Evolutionary conservation across 2,888 invertebrate species (phyloP).

Genomic region (Dorcus hopei): DNA sequence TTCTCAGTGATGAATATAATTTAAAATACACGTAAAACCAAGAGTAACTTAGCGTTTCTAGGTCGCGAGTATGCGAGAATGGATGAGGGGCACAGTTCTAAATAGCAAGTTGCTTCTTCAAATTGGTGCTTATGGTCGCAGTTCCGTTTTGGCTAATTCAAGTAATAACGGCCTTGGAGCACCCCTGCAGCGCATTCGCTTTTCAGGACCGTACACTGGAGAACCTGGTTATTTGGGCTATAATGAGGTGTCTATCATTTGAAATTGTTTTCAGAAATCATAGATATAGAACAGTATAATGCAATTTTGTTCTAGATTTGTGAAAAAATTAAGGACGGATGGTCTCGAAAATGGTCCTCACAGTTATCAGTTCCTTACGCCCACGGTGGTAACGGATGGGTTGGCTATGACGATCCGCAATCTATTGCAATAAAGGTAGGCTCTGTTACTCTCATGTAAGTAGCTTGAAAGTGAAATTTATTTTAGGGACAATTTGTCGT

Average conservation of each 20-base stretch:
- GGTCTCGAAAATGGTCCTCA: background rate
- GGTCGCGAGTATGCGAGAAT: conserved; percentile 46
- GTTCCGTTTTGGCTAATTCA: conserved; percentile 56
- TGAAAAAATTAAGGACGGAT: conserved; percentile 33
- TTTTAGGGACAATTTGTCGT: no score
- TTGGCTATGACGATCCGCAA: conserved; percentile 44
- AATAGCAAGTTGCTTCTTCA: conserved; percentile 66
- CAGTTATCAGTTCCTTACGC: conserved; percentile 48
- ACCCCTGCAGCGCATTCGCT: conserved; percentile 55
- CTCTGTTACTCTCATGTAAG: no score
- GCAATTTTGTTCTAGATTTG: conserved; percentile 33
- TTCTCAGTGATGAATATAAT: no score
- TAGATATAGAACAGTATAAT: background rate
- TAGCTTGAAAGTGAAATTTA: no score
- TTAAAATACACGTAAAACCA: no score
- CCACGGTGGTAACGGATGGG: conserved; percentile 39
- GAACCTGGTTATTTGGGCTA: conserved; percentile 65
- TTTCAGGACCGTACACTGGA: conserved; percentile 61
- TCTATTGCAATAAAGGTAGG: conserved; percentile 42
- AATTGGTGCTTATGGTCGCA: conserved; percentile 66
- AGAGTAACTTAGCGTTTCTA: background rate
- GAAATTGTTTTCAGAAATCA: background rate
- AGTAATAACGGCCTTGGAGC: conserved; percentile 54
- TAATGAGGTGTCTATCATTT: conserved; percentile 57
- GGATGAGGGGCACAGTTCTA: conserved; percentile 56